Evolutionary conservation across 1,140 invertebrate genomes (phyloP), one percentile per base, ranked within the genome.

Genomic region (Amphibalanus amphitrite): DNA sequence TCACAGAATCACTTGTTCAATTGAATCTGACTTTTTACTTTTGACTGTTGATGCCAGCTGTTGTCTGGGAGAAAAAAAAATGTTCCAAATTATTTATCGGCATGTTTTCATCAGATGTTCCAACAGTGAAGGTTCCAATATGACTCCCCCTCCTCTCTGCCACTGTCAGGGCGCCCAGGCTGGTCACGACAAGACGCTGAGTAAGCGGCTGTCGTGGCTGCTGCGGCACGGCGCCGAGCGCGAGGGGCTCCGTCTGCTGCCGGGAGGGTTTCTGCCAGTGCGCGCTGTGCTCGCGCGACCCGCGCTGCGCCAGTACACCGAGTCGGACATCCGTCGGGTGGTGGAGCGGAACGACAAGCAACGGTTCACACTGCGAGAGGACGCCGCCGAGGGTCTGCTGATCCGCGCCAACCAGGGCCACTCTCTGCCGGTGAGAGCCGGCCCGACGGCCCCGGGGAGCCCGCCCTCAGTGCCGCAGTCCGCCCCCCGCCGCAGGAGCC

Each of bases 361-460:
- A 74, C 80, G 88, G 73, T 90, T 87, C 78, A 77, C 79, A 17
- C 73, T 89, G 25, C 75, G 81, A 29, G 73, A 33, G 17, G 80
- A 84, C 71, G 71, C 73, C 70, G 78, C 77, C 28, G 81, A 82
- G 15, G 73, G 75, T 33, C 77, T 86, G 33, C 84, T 87, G 76
- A 89, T 93, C 69, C 84, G 86, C 78, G 90, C 90, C 0, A 91
- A 90, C 78, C 90, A 92, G 77, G 90, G 90, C 17, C 90, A 92
- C 79, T 84, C 85, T 8, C 79, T 91, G 67, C 29, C 77, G 71
- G 81, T 85, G 76, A 59, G 47, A n/a, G n/a, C n/a, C 71, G 82
- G 81, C 77, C 81, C 30, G 76, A 78, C 70, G 77, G 83, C 74
- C 74, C 82, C 17, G 82, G 79, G 25, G 76, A 87, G 59, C 81